Evolutionary conservation across 2,113 vertebrate genomes (phyloP), one percentile per base, ranked within the genome.

Genomic region (Oxyura jamaicensis): DNA sequence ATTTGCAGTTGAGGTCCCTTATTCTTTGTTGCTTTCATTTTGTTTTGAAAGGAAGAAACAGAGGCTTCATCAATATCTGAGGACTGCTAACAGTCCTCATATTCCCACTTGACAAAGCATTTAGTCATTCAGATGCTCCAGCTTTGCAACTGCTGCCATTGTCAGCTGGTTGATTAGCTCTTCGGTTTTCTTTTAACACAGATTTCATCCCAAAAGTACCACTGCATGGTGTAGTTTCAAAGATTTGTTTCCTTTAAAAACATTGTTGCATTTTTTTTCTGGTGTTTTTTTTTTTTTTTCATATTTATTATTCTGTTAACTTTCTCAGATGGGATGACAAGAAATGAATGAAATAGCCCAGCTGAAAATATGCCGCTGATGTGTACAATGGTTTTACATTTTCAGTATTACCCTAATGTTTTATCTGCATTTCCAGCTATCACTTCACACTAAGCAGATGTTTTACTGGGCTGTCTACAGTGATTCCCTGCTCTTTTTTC

Each of bases 341-440:
- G 16, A 89, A 92, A 66, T 59, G 4, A 73, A 71, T 77, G 36
- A 21, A 86, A 17, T 6, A 86, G 44, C 28, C 53, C 41, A 41
- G 28, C 33, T 95, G 48, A 83, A 25, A 74, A 65, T 11, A 53
- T 21, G 33, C 12, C 12, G 26, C 22, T 62, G 42, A 73, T 53
- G 77, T 20, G 83, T 44, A 48, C 53, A 68, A 50, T 23, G 25
- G 10, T 9, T 93, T 81, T 73, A 72, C 17, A 66, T 84, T 84
- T 85, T 82, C 25, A 56, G 6, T 66, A 28, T 91, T 86, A 29
- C 8, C 79, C n/a, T 66, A 62, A 67, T 56, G 48, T 84, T 96
- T 79, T 91, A 79, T 73, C 76, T 92, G 44, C 41, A 33, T 84
- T 94, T 93, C n/a, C 69, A 88, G 28, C 50, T 82, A 79, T 33